Evolutionary conservation across 2,888 invertebrate genomes (phyloP), one percentile per base, ranked within the genome.

Genomic region (Monopis laevigella): DNA sequence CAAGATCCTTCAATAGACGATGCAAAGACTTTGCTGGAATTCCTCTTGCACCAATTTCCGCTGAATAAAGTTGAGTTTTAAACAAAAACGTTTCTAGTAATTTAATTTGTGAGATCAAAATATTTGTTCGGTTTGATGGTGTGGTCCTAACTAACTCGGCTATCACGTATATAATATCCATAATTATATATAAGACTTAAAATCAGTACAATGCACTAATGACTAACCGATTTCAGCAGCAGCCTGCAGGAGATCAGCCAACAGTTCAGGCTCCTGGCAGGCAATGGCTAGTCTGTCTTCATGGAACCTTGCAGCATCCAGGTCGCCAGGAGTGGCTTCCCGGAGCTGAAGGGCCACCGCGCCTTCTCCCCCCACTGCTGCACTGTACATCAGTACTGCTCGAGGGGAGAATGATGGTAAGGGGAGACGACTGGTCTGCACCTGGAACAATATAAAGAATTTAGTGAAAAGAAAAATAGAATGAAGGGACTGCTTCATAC

Each of bases 261-360:
- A 78, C 61, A 89, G 84, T 57, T 89, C 89, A 18, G 88, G 86
- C 70, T 90, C 89, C 60, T 88, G 88, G 71, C 89, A 89, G 50
- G 89, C 87, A 58, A 87, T 86, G 52, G 88, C 87, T 47, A 89
- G 83, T 53, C 88, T 83, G 52, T 88, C 88, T 53, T 86, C 84
- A 55, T 82, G 82, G 46, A 85, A 60, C 24, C 65, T 51, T 5
- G 61, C 55, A 52, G 78, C 80, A 43, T 84, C 84, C 42, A 74
- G 59, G 52, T 75, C 77, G 3, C 68, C 73, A 1, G 77, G 75
- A 13, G 68, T 84, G 19, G 85, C 84, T 54, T 86, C 86, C 24
- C 86, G 80, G 51, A 86, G 75, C 62, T 86, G 86, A 49, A 86
- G 67, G 45, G 86, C 86, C 45, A 86, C 86, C 6, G 69, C 59